phyloP scores from a whole-genome alignment of 2,888 invertebrate species.

The Xestia xanthographa region DNA sequence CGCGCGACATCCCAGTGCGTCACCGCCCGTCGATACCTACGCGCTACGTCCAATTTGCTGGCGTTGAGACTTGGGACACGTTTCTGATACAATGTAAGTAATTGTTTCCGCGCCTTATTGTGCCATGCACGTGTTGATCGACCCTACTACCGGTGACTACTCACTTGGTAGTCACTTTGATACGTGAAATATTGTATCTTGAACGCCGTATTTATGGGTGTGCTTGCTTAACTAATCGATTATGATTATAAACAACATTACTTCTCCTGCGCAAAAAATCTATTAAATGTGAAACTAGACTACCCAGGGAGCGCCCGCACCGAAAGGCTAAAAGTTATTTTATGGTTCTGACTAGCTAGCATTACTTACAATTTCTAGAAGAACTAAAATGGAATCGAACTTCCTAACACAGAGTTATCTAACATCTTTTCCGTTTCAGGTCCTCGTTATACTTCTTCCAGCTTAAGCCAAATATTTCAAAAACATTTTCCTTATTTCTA shows the following conservation, averaged over 20 bases:
- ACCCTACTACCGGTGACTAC: conserved; percentile 34
- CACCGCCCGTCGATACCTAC: conserved; percentile 36
- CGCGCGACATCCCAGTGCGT: not conserved
- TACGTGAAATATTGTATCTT: not conserved
- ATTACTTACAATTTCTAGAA: not conserved
- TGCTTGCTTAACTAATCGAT: not conserved
- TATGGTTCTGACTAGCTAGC: no score
- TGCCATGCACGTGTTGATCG: conserved; percentile 60
- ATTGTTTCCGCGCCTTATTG: conserved; percentile 68
- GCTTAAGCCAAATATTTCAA: not conserved
- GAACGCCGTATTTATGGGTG: not conserved
- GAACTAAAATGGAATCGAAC: not conserved
- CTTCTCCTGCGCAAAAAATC: no score
- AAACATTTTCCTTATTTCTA: not conserved
- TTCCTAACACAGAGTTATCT: not conserved
- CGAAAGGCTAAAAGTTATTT: no score
- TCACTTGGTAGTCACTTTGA: conserved; percentile 10
- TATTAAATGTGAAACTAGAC: no score
- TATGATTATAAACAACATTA: no score
- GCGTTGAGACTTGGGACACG: conserved; percentile 47
- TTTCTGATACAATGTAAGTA: conserved; percentile 61
- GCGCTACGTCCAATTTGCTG: conserved; percentile 34
- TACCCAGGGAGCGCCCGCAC: no score
- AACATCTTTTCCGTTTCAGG: not conserved
- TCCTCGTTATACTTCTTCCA: not conserved